A percentile compares a stretch with the other conserved stretches of the same genome.
These are phyloP conservation scores for Butorides virescens DNA, from an alignment of 2,113 vertebrate species.

Conservation along the genomic window DNA sequence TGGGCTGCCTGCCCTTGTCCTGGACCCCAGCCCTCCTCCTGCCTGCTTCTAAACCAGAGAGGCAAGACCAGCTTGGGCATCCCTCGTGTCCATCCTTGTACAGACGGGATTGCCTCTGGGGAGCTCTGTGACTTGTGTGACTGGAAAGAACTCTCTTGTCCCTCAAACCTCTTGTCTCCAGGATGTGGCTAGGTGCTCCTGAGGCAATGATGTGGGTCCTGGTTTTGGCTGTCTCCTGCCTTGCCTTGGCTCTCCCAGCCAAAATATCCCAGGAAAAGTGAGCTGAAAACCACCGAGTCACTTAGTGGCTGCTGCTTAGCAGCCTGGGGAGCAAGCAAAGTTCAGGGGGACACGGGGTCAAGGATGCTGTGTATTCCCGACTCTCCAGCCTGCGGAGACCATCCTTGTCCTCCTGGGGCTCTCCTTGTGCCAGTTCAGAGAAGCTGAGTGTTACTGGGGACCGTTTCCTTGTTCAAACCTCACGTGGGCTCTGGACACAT, in stretches of 20 bases:
- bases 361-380: neutral
- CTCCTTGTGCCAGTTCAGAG: neutral
- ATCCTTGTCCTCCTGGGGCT: neutral
- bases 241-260: neutral
- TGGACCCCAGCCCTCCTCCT: neutral
- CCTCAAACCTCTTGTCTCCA: neutral
- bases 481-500: neutral
- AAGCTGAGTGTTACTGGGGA: neutral
- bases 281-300: rapidly evolving
- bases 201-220: neutral
- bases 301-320: neutral
- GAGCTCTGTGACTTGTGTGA: neutral
- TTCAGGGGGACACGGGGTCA: neutral
- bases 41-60: neutral
- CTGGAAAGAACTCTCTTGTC: neutral
- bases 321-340: neutral
- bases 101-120: neutral
- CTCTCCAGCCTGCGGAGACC: neutral
- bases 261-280: neutral
- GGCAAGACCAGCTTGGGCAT: neutral
- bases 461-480: neutral
- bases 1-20: neutral
- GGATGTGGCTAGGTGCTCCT: neutral
- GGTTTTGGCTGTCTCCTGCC: neutral
- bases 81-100: rapidly evolving